Evolutionary conservation across 2,888 invertebrate genomes (phyloP).

Genomic region (Carterocephalus palaemon): DNA sequence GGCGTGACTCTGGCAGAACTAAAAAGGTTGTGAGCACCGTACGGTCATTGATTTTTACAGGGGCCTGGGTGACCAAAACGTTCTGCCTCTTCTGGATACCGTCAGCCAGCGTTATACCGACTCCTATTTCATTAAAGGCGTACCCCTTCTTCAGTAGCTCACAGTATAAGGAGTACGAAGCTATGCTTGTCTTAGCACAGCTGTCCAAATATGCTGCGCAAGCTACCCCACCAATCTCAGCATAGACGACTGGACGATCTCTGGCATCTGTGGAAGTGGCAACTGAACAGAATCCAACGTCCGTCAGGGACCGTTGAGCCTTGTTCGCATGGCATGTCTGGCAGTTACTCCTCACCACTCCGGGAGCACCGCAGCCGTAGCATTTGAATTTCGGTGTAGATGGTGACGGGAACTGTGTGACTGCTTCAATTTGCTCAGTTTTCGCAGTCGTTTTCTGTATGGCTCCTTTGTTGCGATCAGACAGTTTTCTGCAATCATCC

Average conservation of each 20-base stretch:
- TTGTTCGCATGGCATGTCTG: constrained; percentile 15
- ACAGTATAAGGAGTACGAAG: constrained; percentile 25
- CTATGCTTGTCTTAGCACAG: constrained; percentile 27
- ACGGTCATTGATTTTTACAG: constrained; percentile 19
- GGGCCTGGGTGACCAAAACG: constrained; percentile 9
- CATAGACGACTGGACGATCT: constrained; percentile 21
- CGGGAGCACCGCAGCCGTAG: constrained; percentile 29
- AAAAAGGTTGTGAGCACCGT: constrained; percentile 30
- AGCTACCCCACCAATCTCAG: constrained; percentile 15
- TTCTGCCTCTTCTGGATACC: constrained; percentile 19
- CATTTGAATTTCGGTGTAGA: constrained; percentile 21
- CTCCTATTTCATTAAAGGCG: constrained; percentile 7
- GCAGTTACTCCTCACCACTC: constrained; percentile 24
- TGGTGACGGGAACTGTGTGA: constrained; percentile 19
- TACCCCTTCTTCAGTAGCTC: constrained; percentile 11
- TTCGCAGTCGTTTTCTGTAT: neutral
- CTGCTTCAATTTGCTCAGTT: neutral
- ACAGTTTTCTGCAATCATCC: constrained; percentile 20
- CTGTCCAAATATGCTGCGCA: constrained; percentile 24
- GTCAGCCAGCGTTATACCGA: constrained; percentile 26
- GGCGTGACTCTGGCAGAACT: constrained; percentile 30
- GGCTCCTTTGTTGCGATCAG: neutral
- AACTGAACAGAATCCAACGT: constrained; percentile 24
- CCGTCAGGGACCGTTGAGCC: neutral
- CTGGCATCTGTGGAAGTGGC: constrained; percentile 13